Evolutionary conservation across 2,113 vertebrate genomes (phyloP).

Genomic region (Greenwoodochromis staneri): DNA sequence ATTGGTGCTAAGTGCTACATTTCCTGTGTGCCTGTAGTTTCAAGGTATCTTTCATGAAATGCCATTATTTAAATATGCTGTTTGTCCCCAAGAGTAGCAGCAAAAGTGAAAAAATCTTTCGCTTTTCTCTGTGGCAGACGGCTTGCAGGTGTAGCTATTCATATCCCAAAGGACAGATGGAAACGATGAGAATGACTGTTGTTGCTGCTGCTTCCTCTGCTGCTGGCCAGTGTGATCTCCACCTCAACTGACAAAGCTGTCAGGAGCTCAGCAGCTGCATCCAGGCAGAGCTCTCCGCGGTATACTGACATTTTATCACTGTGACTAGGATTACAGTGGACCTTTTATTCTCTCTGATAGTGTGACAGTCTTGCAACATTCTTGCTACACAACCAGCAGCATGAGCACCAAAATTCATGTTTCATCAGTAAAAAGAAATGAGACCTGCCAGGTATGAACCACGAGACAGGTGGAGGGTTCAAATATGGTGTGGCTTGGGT

Average conservation of each 20-base stretch:
- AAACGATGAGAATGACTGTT: background rate
- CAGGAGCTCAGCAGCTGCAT: conserved; percentile 32
- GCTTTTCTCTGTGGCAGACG: background rate
- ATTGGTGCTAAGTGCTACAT: background rate
- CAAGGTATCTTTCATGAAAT: background rate
- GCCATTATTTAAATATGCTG: background rate
- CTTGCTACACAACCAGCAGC: background rate
- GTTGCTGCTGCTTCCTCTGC: background rate
- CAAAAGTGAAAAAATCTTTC: background rate
- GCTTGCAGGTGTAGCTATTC: background rate
- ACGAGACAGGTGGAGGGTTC: background rate
- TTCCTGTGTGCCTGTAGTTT: background rate
- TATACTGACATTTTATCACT: conserved; percentile 36
- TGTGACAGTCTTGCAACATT: conserved; percentile 26
- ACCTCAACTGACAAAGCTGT: conserved; percentile 35
- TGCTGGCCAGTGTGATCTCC: conserved; percentile 23
- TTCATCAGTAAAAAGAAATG: background rate
- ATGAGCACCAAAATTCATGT: background rate
- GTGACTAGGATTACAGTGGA: conserved; percentile 28
- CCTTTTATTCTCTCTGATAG: conserved; percentile 41
- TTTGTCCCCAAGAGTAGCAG: background rate
- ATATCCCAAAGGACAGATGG: background rate
- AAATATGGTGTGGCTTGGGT: background rate
- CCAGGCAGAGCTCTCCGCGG: background rate
- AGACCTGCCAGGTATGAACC: background rate